Percentiles rank a stretch among this genome's conserved stretches.
Evolutionary conservation across 2,113 vertebrate species (phyloP).

Genomic region (Psilopsiagon aurifrons): DNA sequence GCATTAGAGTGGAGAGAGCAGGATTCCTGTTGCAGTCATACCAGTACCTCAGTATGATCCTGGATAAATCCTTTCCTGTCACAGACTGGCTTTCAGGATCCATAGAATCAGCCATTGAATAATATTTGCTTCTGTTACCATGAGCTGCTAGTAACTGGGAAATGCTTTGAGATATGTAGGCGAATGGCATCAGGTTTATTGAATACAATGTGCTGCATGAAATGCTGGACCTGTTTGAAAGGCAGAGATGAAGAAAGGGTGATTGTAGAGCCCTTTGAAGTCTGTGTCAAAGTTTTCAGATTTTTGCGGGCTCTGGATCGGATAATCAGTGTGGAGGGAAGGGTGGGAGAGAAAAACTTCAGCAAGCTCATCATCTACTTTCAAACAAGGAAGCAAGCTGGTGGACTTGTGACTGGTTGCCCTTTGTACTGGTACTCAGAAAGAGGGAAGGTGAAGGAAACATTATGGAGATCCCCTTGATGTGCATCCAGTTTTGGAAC

Average conservation of each 20-base stretch:
- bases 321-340: not conserved
- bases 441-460: not conserved
- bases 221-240: not conserved
- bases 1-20: not conserved
- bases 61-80: not conserved
- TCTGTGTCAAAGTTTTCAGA: not conserved
- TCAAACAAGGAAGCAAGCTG: not conserved
- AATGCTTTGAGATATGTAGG: not conserved
- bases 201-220: not conserved
- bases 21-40: not conserved
- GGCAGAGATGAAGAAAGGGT: not conserved
- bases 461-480: not conserved
- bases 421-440: not conserved
- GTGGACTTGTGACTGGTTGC: not conserved
- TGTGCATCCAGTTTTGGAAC: not conserved
- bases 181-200: not conserved
- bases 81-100: not conserved
- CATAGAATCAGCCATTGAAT: not conserved
- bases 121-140: not conserved
- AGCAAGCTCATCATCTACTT: not conserved
- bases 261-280: not conserved
- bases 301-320: not conserved
- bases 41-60: not conserved
- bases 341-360: not conserved
- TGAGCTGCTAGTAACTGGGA: not conserved